Evolutionary conservation across 2,113 vertebrate species (phyloP).

Genomic region (Fregata magnificens): DNA sequence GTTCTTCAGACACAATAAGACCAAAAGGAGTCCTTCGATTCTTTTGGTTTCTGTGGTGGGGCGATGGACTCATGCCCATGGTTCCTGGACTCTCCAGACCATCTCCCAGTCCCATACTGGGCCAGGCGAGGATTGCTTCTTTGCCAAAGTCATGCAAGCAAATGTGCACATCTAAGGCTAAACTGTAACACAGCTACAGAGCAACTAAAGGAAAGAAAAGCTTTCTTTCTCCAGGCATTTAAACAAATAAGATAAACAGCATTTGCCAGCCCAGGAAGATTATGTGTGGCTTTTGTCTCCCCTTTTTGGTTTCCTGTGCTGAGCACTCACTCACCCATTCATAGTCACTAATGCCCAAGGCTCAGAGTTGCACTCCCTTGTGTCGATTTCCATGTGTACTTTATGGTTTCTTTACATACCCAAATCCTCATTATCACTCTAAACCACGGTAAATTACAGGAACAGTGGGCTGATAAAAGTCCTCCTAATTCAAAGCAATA

Average conservation of each 20-base stretch:
- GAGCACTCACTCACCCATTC: slow-evolving; percentile 11
- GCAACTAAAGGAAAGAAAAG: slow-evolving; percentile 11
- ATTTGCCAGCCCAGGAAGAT: slow-evolving; percentile 38
- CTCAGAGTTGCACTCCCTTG: not conserved
- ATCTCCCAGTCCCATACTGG: not conserved
- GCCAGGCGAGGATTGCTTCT: not conserved
- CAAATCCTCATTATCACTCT: slow-evolving; percentile 46
- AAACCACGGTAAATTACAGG: not conserved
- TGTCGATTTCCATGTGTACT: slow-evolving; percentile 17
- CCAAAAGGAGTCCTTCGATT: not conserved
- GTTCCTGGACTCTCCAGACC: not conserved
- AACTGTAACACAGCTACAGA: not conserved
- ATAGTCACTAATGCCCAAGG: not conserved
- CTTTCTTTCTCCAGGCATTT: slow-evolving; percentile 13
- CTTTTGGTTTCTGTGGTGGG: not conserved
- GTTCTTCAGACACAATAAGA: not conserved
- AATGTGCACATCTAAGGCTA: not conserved
- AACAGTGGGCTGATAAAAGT: not conserved
- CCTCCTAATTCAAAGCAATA: not conserved
- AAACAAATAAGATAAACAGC: slow-evolving; percentile 47
- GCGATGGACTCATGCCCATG: not conserved
- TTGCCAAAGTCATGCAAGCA: not conserved
- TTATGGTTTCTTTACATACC: slow-evolving; percentile 34
- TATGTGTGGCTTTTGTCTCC: slow-evolving; percentile 23
- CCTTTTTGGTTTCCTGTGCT: not conserved